Evolutionary conservation across 2,113 vertebrate species (phyloP).

Genomic region (Pachyramphus minor): DNA sequence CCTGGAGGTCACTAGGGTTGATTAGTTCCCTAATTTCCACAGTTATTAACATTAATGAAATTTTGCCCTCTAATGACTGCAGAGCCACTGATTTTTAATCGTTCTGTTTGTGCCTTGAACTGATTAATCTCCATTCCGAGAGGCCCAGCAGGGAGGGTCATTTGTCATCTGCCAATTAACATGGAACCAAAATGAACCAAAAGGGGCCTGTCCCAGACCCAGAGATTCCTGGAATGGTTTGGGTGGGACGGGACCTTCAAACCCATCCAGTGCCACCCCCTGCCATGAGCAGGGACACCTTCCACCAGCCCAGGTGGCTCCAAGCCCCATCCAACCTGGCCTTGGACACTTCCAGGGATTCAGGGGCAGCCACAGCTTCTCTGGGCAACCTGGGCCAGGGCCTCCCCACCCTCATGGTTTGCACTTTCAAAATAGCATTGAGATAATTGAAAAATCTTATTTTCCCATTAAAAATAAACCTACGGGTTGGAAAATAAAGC

Average conservation of each 20-base stretch:
- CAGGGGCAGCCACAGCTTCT: background rate
- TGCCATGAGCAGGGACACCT: background rate
- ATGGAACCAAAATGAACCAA: background rate
- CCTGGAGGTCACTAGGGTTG: background rate
- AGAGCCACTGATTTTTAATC: slow-evolving; percentile 50
- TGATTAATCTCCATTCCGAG: background rate
- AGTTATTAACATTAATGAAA: slow-evolving; percentile 52
- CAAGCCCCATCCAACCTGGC: background rate
- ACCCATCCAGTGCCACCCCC: background rate
- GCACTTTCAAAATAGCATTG: background rate
- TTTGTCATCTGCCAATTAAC: background rate
- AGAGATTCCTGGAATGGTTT: background rate
- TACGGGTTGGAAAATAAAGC: background rate
- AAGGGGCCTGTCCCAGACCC: background rate
- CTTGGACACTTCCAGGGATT: background rate
- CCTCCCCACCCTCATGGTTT: background rate
- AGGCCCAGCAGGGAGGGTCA: background rate
- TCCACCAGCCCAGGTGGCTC: background rate
- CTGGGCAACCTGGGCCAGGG: background rate
- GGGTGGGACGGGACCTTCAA: background rate
- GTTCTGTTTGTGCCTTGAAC: slow-evolving; percentile 1
- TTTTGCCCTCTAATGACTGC: slow-evolving; percentile 13
- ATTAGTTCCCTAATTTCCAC: slow-evolving; percentile 30
- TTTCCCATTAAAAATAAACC: background rate
- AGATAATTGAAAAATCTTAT: background rate